phyloP scores from a whole-genome alignment of 2,797 vertebrate species.

The Syngnathus acus region DNA sequence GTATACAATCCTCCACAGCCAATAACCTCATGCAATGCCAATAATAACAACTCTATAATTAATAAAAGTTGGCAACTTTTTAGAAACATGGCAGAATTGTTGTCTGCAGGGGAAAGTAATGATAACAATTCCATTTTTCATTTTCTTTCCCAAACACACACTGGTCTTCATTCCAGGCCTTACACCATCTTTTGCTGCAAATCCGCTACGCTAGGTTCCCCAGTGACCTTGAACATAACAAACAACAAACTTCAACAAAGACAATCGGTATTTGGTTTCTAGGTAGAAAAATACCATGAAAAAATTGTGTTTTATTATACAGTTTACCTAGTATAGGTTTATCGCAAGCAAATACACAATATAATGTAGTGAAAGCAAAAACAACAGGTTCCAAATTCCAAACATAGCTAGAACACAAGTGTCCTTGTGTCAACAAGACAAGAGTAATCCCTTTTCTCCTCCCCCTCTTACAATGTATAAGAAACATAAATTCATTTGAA shows the following conservation, averaged over 20 bases:
- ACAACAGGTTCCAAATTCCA: too few relatives aligned
- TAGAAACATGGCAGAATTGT: not conserved
- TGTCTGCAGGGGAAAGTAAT: not conserved
- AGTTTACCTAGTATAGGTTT: too few relatives aligned
- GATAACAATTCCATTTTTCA: not conserved
- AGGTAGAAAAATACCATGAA: not conserved
- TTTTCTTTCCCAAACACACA: not conserved
- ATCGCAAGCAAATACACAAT: too few relatives aligned
- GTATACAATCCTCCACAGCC: not conserved
- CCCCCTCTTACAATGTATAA: too few relatives aligned
- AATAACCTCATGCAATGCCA: not conserved
- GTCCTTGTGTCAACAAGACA: too few relatives aligned
- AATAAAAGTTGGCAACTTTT: not conserved
- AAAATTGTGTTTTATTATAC: not conserved
- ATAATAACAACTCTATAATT: slow-evolving; percentile 7
- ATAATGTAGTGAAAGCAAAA: too few relatives aligned
- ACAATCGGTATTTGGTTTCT: not conserved
- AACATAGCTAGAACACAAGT: too few relatives aligned
- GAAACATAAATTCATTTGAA: too few relatives aligned
- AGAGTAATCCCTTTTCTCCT: too few relatives aligned
- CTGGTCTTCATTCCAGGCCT: not conserved
- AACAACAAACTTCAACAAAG: not conserved
- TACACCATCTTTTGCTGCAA: not conserved
- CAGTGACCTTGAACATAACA: not conserved
- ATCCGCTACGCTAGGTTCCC: not conserved